Conservation (phyloP, 1,140 invertebrate genomes). For the Eufriesea mexicana region DNA sequence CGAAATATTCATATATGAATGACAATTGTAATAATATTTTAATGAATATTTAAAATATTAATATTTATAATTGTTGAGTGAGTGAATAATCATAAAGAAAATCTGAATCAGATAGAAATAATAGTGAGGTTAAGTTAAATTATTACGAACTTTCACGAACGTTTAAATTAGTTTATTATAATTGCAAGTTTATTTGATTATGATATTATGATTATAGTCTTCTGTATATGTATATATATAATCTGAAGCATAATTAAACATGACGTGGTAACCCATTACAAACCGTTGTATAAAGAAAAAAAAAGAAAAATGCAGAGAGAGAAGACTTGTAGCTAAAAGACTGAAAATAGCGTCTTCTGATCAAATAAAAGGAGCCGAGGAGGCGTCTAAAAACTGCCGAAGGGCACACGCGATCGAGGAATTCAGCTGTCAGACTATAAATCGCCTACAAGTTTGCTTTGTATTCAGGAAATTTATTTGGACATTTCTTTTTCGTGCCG, state of each 20-base stretch:
- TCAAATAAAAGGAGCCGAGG: slow-evolving; percentile 17
- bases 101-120: not conserved
- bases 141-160: no score
- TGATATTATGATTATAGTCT: no score
- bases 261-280: not conserved
- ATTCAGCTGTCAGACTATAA: slow-evolving; percentile 47
- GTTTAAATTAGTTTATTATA: no score
- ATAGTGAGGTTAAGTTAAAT: not conserved
- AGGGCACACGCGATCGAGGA: slow-evolving; percentile 34
- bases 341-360: slow-evolving; percentile 34
- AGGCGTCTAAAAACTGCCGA: slow-evolving; percentile 33
- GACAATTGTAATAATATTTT: no score
- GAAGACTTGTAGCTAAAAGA: not conserved
- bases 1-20: no score
- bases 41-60: no score
- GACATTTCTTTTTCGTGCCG: not conserved
- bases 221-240: not conserved
- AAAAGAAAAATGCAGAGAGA: no score
- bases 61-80: no score
- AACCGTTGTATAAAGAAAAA: not conserved
- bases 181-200: no score
- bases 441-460: slow-evolving; percentile 32
- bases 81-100: no score
- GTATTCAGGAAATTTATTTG: slow-evolving; percentile 34
- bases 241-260: not conserved